Conservation (phyloP, 2,888 invertebrate species). For the Lasioglossum zephyrum region DNA sequence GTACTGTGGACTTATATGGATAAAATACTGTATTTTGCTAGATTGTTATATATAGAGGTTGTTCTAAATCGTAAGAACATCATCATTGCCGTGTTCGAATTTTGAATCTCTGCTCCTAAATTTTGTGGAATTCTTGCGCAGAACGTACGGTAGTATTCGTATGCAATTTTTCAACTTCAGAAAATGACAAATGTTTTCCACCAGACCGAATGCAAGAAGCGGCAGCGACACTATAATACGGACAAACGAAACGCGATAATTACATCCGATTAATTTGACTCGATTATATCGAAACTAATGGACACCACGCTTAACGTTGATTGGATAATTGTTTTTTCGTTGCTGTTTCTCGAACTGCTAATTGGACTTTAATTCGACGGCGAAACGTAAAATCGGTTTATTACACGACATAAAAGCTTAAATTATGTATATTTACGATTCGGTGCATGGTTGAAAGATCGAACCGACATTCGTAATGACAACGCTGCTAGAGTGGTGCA, state of each 20-base stretch:
- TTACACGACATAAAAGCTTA: background rate
- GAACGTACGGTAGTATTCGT: too few relatives aligned
- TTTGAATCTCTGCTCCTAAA: too few relatives aligned
- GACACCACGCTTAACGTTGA: background rate
- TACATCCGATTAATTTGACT: background rate
- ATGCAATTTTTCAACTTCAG: background rate
- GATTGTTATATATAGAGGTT: too few relatives aligned
- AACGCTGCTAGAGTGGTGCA: background rate
- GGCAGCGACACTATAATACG: background rate
- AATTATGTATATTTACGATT: background rate
- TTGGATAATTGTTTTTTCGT: slow-evolving; percentile 10
- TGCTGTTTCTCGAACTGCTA: slow-evolving; percentile 9
- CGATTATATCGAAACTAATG: slow-evolving; percentile 3
- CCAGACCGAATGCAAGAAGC: background rate
- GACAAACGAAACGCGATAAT: background rate
- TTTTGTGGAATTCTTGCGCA: too few relatives aligned
- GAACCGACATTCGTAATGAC: background rate
- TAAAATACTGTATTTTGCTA: too few relatives aligned
- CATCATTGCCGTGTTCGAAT: too few relatives aligned
- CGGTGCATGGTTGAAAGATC: background rate
- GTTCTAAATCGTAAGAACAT: too few relatives aligned
- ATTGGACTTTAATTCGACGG: background rate
- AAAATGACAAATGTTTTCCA: background rate
- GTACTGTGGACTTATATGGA: too few relatives aligned
- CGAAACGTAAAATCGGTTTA: background rate